Evolutionary conservation across 2,888 invertebrate genomes (phyloP), one percentile per base, ranked within the genome.

Genomic region (Hypselothyrea guttata): DNA sequence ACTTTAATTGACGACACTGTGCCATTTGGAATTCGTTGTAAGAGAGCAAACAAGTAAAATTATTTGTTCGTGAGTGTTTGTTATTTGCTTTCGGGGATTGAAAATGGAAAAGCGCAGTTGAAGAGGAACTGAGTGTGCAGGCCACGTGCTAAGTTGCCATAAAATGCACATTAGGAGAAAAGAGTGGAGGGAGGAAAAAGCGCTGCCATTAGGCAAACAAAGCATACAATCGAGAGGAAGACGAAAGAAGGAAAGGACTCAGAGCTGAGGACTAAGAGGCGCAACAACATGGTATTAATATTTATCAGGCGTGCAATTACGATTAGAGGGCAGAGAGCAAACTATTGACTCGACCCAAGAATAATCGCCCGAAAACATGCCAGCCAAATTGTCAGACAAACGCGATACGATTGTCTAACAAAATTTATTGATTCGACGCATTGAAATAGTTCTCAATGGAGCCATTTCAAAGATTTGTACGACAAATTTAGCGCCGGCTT

Each of bases 361-460:
- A 7, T 42, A 40, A 34, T 38, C 37, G 68, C 61, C 66, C 71
- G 73, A 68, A 72, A 56, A 55, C 49, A 56, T 55, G 53, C 47
- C 57, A 65, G 75, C 58, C 75, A 67, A 75, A 77, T 79, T 68
- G 72, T 61, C 64, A 63, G 62, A 78, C 79, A 79, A 70, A 78
- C 59, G 8, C 76, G 66, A 47, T 56, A 60, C 78, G 75, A 82
- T 75, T 74, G 73, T 53, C 64, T 46, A 31, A 18, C 58, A 65
- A 71, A 87, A 86, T 86, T 86, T 86, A 86, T 86, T 75, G 87
- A 88, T 87, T 86, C 85, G 86, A 85, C 86, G 86, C 86, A 87
- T 85, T 85, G 86, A 86, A 88, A 87, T 88, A 81, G 88, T 88
- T 86, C 86, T 87, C 86, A 69, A 65, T 62, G 88, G 86, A 77